A percentile compares a stretch with the other conserved stretches of the same genome.
Evolutionary conservation across 2,113 vertebrate genomes (phyloP).

Genomic region (Lipophrys pholis): DNA sequence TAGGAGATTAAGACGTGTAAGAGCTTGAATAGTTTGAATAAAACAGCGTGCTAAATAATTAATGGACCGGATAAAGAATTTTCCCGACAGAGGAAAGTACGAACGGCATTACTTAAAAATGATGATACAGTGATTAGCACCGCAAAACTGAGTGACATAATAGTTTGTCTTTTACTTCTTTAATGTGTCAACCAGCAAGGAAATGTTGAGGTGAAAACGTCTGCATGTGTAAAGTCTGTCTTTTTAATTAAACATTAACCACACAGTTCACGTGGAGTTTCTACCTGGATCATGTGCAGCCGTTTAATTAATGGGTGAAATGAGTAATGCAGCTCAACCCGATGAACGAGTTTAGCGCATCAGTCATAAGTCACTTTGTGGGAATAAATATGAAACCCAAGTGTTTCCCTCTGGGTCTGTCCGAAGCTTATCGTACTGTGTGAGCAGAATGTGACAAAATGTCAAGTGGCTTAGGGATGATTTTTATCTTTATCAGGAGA

Average conservation of each 20-base stretch:
- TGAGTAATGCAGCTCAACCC: background rate
- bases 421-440: background rate
- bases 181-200: background rate
- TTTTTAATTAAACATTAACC: background rate
- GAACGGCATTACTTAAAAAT: background rate
- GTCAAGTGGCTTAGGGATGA: background rate
- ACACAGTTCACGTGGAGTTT: background rate
- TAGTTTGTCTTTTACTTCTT: background rate
- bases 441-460: background rate
- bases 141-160: background rate
- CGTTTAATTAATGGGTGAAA: background rate
- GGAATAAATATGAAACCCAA: background rate
- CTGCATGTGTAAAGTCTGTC: no score
- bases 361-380: background rate
- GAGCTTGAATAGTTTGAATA: background rate
- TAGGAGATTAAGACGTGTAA: constrained; percentile 1
- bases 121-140: background rate
- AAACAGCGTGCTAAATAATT: background rate
- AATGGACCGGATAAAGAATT: background rate
- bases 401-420: background rate
- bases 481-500: constrained; percentile 33
- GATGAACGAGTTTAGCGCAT: background rate
- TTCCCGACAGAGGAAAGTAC: background rate
- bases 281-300: background rate
- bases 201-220: no score